Evolutionary conservation across 2,888 invertebrate genomes (phyloP).

Genomic region (Pyrrhosoma nymphula): DNA sequence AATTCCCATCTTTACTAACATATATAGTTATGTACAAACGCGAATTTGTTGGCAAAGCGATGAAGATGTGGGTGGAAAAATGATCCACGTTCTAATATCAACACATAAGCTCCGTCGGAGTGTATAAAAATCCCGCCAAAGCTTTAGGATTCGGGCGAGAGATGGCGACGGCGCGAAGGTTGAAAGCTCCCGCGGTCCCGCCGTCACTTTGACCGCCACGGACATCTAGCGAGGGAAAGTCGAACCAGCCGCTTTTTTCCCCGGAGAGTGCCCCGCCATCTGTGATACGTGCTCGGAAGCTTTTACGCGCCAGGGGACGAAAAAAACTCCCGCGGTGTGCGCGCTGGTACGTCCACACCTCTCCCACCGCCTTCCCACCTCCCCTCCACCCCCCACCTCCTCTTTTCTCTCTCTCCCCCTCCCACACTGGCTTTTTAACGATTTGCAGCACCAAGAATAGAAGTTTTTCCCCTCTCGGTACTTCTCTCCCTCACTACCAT

Average conservation of each 20-base stretch:
- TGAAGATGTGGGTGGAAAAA: not conserved
- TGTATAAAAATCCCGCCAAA: conserved; percentile 31
- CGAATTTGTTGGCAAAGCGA: not conserved
- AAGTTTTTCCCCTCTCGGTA: conserved; percentile 56
- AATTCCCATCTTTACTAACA: too few relatives aligned
- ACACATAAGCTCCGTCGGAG: not conserved
- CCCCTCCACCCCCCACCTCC: not conserved
- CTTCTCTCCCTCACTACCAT: not conserved
- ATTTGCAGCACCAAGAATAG: conserved; percentile 67
- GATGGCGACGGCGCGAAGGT: conserved; percentile 39
- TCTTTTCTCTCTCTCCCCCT: not conserved
- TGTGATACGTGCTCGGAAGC: conserved; percentile 31
- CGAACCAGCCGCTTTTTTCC: conserved; percentile 42
- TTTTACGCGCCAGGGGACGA: not conserved
- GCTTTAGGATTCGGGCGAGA: not conserved
- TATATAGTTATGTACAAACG: not conserved
- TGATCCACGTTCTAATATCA: not conserved
- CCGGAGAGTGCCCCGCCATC: conserved; percentile 35
- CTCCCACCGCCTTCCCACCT: not conserved
- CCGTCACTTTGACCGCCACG: conserved; percentile 25
- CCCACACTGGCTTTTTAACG: conserved; percentile 63
- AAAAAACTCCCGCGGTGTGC: conserved; percentile 1
- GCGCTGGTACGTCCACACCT: not conserved
- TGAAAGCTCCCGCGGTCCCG: not conserved
- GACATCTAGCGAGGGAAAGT: conserved; percentile 55